Evolutionary conservation across 2,113 vertebrate genomes (phyloP).

Genomic region (Phalacrocorax aristotelis): DNA sequence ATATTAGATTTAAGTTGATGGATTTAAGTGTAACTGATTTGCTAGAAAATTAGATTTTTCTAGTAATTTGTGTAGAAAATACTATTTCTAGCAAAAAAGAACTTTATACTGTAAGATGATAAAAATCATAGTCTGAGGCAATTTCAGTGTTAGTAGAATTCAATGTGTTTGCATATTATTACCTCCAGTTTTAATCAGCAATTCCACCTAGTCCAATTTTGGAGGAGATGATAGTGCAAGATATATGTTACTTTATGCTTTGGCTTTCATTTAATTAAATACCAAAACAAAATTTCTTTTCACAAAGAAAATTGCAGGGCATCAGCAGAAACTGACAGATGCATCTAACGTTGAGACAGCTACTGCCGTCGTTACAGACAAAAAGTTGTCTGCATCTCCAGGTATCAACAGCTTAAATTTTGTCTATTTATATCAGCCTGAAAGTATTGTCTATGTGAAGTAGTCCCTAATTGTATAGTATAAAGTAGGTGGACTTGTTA

Average conservation of each 20-base stretch:
- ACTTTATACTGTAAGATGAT: background rate
- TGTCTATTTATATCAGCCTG: background rate
- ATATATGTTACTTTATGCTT: background rate
- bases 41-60: background rate
- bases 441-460: background rate
- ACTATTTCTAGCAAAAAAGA: background rate
- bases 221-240: background rate
- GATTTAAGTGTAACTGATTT: background rate
- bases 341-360: slow-evolving; percentile 68
- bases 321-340: slow-evolving; percentile 74
- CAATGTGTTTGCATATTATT: background rate
- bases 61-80: background rate
- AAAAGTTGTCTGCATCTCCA: slow-evolving; percentile 63
- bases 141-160: background rate
- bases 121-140: background rate
- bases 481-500: background rate
- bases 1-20: background rate
- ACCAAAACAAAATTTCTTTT: slow-evolving; percentile 46
- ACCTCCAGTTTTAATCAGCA: background rate
- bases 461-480: background rate
- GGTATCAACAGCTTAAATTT: slow-evolving; percentile 65
- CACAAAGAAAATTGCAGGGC: slow-evolving; percentile 73
- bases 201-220: background rate
- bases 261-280: slow-evolving; percentile 1
- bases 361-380: slow-evolving; percentile 32